Percentiles rank a stretch among this genome's conserved stretches.
These are phyloP conservation scores for Hydraecia micacea DNA, from an alignment of 2,888 invertebrate species.

Conservation along the genomic window DNA sequence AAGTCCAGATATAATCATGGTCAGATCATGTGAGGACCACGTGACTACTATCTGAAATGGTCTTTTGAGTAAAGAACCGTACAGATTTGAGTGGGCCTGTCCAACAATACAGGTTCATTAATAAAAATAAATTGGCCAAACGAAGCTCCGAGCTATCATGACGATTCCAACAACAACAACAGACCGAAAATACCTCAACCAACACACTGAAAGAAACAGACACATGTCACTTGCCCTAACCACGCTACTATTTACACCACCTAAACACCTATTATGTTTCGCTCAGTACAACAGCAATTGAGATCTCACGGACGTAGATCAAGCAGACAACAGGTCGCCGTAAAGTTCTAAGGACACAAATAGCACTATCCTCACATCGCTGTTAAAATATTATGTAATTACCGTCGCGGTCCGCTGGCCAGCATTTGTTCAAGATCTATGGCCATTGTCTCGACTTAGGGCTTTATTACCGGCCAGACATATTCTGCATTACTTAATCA, in stretches of 20 bases:
- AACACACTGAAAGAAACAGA: not conserved
- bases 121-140: not conserved
- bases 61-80: not conserved
- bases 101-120: not conserved
- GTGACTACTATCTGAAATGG: not conserved
- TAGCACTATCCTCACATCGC: slow-evolving; percentile 67
- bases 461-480: slow-evolving; percentile 63
- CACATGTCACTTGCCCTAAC: too few species aligned
- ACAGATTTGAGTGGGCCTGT: not conserved
- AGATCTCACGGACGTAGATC: slow-evolving; percentile 55
- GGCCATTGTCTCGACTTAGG: slow-evolving; percentile 61
- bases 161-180: not conserved
- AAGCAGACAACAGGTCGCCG: slow-evolving; percentile 64
- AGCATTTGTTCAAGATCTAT: slow-evolving; percentile 60
- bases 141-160: not conserved
- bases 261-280: not conserved
- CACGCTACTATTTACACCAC: not conserved
- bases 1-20: not conserved
- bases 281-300: slow-evolving; percentile 41
- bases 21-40: not conserved
- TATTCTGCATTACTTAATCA: slow-evolving; percentile 57
- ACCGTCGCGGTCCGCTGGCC: slow-evolving; percentile 57
- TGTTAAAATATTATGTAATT: slow-evolving; percentile 80
- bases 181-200: slow-evolving; percentile 4
- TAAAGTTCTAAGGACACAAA: slow-evolving; percentile 68